A percentile compares a stretch with the other conserved stretches of the same genome.
Conservation (phyloP, 1,140 invertebrate species). For the Rhopalosiphum maidis region DNA sequence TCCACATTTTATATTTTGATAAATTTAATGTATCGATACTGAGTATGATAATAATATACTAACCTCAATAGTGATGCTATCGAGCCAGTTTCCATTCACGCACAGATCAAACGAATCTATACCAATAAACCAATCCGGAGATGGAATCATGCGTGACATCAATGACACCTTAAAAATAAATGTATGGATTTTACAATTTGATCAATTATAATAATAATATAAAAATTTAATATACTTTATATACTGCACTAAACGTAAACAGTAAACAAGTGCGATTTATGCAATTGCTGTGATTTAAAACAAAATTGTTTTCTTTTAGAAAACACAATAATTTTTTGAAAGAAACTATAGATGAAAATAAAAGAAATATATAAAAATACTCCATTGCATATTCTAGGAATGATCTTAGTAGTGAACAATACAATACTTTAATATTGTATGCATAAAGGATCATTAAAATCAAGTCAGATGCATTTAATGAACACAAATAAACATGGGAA, state of each 20-base stretch:
- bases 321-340: too few relatives aligned
- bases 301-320: too few relatives aligned
- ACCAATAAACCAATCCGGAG: conserved; percentile 98
- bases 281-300: too few relatives aligned
- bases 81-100: conserved; percentile 92
- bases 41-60: conserved; percentile 57
- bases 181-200: not conserved
- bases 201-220: not conserved
- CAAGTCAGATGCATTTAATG: too few relatives aligned
- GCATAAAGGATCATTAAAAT: too few relatives aligned
- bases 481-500: too few relatives aligned
- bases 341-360: too few relatives aligned
- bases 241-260: not conserved
- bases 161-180: conserved; percentile 75
- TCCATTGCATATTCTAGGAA: too few relatives aligned
- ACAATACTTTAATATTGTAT: too few relatives aligned
- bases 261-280: not conserved
- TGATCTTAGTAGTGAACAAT: too few relatives aligned
- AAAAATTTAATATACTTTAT: not conserved
- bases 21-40: not conserved
- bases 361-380: too few relatives aligned
- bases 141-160: conserved; percentile 87
- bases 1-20: not conserved
- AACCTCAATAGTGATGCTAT: conserved; percentile 89
- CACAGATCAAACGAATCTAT: conserved; percentile 93